Base-by-base conservation (phyloP, 35 echinoderm and acorn worm genomes). In the Lytechinus variegatus region DNA sequence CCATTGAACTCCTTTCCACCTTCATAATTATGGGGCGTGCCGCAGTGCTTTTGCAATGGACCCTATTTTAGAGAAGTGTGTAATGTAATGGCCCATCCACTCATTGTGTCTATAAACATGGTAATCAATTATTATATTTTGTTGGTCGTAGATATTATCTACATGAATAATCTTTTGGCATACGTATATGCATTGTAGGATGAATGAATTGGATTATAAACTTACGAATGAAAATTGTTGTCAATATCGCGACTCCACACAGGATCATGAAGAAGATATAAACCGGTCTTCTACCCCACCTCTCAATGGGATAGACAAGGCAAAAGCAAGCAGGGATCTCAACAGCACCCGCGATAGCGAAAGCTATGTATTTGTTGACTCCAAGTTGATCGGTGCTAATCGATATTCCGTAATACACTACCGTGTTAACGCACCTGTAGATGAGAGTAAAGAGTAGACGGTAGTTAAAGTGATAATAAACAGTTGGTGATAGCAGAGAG, bases 331-430 rank as follows among this genome's bases (percentile, higher is more conserved):
- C 98, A 21, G 98, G 98, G 54, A 99, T 58, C 92, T 99, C 98
- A 11, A 99, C 98, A 89, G 96, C 95, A 58, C 97, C 98, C 86
- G 97, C 61, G 27, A 99, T 97, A 52, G 97, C 96, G 33, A 97
- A 97, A 1, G 98, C 87, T 7, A 99, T 28, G 92, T 95, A 99
- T 72, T 96, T 95, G 55, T 99, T 96, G 1, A 92, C 44, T 79
- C 96, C 96, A 8, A 99, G 54, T 52, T 58, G 79, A 33, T 92
- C 87, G 19, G 98, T 99, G 54, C 97, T 97, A 6, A 99, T 87
- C 1, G 98, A 96, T 4, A 99, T 57, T 12, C 98, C 98, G 93
- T 97, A 99, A 90, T 99, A 99, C 16, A 99, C 98, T 14, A 97
- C 61, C 52, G 53, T 96, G 87, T 96, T 96, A 9, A 97, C 94